phyloP scores from a whole-genome alignment of 2,113 vertebrate species.

The Hypanus sabinus region DNA sequence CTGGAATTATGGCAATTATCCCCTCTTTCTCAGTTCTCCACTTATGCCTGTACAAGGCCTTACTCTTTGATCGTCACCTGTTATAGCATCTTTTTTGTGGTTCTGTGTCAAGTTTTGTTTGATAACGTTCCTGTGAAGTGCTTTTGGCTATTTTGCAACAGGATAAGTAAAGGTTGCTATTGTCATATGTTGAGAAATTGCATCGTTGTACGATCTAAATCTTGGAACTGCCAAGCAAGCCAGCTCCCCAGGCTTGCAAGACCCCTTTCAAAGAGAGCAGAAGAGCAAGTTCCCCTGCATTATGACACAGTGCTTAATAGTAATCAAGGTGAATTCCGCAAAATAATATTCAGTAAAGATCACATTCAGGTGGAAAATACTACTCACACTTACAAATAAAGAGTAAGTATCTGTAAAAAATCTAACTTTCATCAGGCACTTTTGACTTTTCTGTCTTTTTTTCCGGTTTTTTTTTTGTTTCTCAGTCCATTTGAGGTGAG shows the following conservation, averaged over 20 bases:
- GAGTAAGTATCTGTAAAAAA: neutral
- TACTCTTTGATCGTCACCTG: too few species aligned
- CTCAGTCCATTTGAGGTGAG: neutral
- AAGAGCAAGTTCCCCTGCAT: neutral
- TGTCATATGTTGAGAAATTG: neutral
- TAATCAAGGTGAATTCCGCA: neutral
- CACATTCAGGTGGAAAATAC: neutral
- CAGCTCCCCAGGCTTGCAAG: neutral
- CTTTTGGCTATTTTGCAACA: too few species aligned
- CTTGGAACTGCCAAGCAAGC: neutral
- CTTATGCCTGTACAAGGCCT: too few species aligned
- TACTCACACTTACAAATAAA: neutral
- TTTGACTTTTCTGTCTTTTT: neutral
- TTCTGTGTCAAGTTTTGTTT: too few species aligned
- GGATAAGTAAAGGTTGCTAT: too few species aligned
- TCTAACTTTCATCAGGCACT: neutral
- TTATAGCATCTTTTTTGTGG: too few species aligned
- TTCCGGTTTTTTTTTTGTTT: neutral
- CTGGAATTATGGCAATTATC: too few species aligned
- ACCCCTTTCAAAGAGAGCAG: neutral
- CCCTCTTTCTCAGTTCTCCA: too few species aligned
- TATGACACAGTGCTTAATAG: neutral
- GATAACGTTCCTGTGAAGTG: too few species aligned
- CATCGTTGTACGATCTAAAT: neutral
- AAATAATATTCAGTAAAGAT: neutral